Conservation (phyloP, 2,113 vertebrate genomes). For the Protobothrops flavoviridis region DNA sequence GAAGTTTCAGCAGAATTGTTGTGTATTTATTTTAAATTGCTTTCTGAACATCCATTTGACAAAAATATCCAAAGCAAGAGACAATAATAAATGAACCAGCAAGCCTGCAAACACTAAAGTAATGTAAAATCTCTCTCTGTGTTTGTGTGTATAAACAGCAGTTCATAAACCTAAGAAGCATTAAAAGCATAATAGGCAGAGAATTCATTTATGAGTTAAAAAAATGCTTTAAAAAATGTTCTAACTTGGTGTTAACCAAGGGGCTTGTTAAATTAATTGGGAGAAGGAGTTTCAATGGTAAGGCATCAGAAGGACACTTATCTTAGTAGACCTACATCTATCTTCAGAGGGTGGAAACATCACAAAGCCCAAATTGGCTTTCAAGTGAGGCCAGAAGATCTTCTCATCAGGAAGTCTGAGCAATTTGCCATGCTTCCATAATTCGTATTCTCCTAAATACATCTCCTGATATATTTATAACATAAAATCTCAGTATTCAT, state of each 20-base stretch:
- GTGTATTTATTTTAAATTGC: neutral
- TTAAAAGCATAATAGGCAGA: neutral
- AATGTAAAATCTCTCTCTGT: neutral
- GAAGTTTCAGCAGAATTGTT: neutral
- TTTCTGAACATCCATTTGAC: neutral
- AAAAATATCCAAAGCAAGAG: neutral
- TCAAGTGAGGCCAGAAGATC: neutral
- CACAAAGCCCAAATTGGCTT: neutral
- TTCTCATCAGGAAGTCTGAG: neutral
- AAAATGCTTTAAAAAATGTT: neutral
- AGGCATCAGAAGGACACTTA: too few species aligned
- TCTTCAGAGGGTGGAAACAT: neutral
- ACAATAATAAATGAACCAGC: neutral
- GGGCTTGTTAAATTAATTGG: neutral
- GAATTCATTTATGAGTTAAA: neutral
- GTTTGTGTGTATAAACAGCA: neutral
- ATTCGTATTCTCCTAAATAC: neutral
- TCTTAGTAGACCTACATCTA: neutral
- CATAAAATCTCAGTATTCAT: neutral
- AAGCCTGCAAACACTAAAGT: neutral
- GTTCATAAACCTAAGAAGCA: neutral
- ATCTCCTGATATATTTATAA: neutral
- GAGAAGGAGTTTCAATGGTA: neutral
- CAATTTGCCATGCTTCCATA: neutral
- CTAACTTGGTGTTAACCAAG: neutral